Conservation (phyloP, 1,140 invertebrate genomes). For the Gryllus bimaculatus region DNA sequence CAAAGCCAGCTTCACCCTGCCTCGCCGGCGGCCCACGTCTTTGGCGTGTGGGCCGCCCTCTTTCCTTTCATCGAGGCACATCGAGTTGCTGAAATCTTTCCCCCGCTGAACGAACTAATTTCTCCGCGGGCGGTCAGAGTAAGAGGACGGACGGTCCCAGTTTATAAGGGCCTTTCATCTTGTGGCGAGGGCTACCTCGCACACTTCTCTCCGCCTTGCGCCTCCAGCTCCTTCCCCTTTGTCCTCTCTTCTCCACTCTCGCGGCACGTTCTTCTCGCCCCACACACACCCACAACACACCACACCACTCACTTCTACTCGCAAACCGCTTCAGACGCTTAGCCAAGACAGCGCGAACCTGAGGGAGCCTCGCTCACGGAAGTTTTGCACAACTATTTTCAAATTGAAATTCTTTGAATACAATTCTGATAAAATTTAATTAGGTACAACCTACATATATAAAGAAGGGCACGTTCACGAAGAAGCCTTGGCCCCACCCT, state of each 20-base stretch:
- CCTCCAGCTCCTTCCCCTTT: background rate
- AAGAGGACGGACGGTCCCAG: background rate
- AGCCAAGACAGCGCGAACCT: background rate
- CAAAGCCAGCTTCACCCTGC: too few species aligned
- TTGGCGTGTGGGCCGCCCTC: too few species aligned
- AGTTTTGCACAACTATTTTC: constrained; percentile 10
- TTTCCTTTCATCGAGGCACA: background rate
- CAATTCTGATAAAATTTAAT: constrained; percentile 16
- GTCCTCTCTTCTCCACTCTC: background rate
- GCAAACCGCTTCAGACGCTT: too few species aligned
- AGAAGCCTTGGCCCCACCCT: too few species aligned
- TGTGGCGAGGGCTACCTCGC: background rate
- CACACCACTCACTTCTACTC: too few species aligned
- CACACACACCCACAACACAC: background rate
- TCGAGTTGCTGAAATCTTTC: background rate
- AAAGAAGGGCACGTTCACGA: background rate
- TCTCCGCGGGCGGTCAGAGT: background rate
- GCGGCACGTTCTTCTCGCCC: background rate
- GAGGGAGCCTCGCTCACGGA: too few species aligned
- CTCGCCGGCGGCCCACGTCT: too few species aligned
- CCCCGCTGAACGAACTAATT: background rate
- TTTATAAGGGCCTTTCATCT: background rate
- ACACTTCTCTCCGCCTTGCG: background rate
- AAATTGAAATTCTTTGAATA: constrained; percentile 16
- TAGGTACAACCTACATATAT: background rate